phyloP scores from a whole-genome alignment of 2,113 vertebrate species.

The Ceyx margarethae region DNA sequence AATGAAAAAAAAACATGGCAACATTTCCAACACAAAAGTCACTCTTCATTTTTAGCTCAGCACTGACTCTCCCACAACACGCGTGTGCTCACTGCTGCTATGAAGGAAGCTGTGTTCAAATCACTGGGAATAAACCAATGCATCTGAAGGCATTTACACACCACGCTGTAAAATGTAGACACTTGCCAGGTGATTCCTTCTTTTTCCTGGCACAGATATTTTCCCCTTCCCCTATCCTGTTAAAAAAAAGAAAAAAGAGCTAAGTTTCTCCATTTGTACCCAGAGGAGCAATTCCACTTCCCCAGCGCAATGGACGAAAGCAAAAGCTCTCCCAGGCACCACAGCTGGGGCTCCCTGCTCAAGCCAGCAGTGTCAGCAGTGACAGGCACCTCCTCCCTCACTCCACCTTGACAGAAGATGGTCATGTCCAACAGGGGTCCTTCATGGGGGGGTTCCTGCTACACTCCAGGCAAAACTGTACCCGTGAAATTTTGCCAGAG shows the following conservation, averaged over 20 bases:
- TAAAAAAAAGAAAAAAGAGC: not conserved
- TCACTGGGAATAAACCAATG: not conserved
- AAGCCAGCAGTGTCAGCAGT: not conserved
- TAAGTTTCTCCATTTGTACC: not conserved
- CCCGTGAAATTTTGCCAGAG: not conserved
- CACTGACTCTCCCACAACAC: not conserved
- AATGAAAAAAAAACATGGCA: not conserved
- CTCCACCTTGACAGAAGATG: not conserved
- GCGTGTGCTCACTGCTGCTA: not conserved
- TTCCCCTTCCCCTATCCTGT: not conserved
- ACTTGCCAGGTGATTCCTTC: not conserved
- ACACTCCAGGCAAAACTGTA: accelerated
- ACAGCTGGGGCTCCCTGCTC: not conserved
- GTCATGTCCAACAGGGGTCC: accelerated
- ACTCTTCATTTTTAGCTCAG: not conserved
- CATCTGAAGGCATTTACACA: not conserved
- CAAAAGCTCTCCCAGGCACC: not conserved
- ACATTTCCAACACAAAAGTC: not conserved
- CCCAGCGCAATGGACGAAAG: not conserved
- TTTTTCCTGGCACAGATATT: not conserved
- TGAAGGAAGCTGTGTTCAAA: not conserved
- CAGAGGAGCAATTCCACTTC: not conserved
- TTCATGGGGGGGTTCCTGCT: accelerated
- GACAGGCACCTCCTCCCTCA: not conserved
- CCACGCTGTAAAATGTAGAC: not conserved